Conservation (phyloP, 2,888 invertebrate species). For the Drosophila paranaensis region DNA sequence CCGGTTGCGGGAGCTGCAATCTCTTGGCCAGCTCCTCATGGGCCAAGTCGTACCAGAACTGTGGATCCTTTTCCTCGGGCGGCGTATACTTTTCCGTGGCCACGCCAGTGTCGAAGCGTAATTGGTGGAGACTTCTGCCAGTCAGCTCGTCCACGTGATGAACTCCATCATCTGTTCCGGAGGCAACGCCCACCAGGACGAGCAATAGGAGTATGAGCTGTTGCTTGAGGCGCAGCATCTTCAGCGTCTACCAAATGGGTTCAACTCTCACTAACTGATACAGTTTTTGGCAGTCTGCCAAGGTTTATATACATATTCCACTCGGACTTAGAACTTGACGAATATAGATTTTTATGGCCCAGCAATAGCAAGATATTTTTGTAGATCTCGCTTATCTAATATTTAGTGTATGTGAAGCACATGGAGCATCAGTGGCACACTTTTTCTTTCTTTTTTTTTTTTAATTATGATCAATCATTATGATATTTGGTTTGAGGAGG, state of each 20-base stretch:
- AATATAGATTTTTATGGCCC: slow-evolving; percentile 6
- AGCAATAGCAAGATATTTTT: slow-evolving; percentile 3
- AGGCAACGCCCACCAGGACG: slow-evolving; percentile 17
- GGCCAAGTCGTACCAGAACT: slow-evolving; percentile 66
- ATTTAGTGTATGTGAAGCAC: slow-evolving; percentile 3
- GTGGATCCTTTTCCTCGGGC: slow-evolving; percentile 59
- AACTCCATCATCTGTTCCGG: not conserved
- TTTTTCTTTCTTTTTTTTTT: not conserved
- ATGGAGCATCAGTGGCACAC: not conserved
- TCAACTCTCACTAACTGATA: slow-evolving; percentile 20
- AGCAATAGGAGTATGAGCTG: slow-evolving; percentile 15
- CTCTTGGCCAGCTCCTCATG: slow-evolving; percentile 52
- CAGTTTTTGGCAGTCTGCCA: not conserved
- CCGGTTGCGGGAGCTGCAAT: slow-evolving; percentile 41
- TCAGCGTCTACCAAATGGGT: slow-evolving; percentile 22
- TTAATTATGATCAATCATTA: slow-evolving; percentile 3
- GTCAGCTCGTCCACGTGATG: slow-evolving; percentile 29
- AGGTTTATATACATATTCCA: slow-evolving; percentile 32
- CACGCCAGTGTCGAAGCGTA: slow-evolving; percentile 3
- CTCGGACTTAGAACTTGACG: not conserved
- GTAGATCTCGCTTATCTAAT: not conserved
- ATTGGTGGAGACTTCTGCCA: not conserved
- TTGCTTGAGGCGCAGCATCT: slow-evolving; percentile 28
- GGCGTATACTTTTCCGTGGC: slow-evolving; percentile 54
- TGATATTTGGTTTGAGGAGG: not conserved